Conservation (phyloP, 1,140 invertebrate genomes). For the Melanaphis sacchari region DNA sequence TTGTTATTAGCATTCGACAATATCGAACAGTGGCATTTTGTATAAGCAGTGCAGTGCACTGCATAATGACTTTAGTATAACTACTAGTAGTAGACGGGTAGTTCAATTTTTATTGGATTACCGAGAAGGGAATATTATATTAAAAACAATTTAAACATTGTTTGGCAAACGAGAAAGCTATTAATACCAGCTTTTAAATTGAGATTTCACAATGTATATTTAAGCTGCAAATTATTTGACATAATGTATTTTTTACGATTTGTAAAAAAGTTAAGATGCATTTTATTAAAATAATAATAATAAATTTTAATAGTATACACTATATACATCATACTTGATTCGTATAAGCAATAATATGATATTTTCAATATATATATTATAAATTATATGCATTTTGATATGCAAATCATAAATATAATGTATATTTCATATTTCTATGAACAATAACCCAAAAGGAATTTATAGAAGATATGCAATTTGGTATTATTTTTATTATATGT, state of each 20-base stretch:
- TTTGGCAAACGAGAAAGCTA: background rate
- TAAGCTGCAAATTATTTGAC: background rate
- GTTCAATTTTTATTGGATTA: constrained; percentile 1
- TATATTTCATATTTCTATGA: no score
- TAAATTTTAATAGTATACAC: background rate
- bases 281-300: background rate
- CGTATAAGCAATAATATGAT: background rate
- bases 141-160: background rate
- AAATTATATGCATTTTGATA: background rate
- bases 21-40: background rate
- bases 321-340: background rate
- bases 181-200: background rate
- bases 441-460: no score
- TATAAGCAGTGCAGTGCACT: background rate
- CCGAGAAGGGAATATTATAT: background rate
- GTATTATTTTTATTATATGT: no score
- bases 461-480: no score
- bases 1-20: background rate
- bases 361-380: background rate
- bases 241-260: background rate
- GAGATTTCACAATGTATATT: background rate
- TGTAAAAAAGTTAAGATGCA: background rate
- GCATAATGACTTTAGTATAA: background rate
- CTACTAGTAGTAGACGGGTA: background rate
- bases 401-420: background rate